These are phyloP conservation scores for Lycorma delicatula DNA, from an alignment of 1,140 invertebrate genomes.

Conservation along the genomic window DNA sequence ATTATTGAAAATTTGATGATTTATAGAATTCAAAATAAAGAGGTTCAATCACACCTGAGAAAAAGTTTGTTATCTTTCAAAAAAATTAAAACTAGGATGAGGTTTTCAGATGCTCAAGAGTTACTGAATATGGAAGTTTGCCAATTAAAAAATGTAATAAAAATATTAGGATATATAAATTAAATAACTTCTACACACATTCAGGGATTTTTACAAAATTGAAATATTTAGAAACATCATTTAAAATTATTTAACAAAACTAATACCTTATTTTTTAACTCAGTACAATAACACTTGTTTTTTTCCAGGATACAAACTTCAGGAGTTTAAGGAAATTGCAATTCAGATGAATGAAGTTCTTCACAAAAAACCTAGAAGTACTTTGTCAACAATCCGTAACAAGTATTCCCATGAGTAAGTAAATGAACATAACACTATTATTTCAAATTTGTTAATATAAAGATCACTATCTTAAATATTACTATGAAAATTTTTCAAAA, in stretches of 20 bases:
- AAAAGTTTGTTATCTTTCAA: no score
- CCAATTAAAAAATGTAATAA: not conserved
- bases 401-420: conserved; percentile 92
- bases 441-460: not conserved
- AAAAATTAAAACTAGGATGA: no score
- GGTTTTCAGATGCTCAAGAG: not conserved
- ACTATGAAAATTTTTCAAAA: not conserved
- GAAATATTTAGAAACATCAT: not conserved
- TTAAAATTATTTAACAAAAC: not conserved
- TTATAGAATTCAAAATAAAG: no score
- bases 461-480: not conserved
- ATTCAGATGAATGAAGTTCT: conserved; percentile 66
- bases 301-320: conserved; percentile 55
- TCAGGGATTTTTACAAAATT: not conserved
- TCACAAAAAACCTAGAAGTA: conserved; percentile 59
- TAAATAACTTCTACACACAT: not conserved
- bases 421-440: not conserved
- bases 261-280: not conserved
- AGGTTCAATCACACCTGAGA: no score
- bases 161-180: not conserved
- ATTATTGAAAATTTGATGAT: no score
- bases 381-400: conserved; percentile 74
- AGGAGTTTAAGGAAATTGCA: conserved; percentile 65
- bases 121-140: not conserved
- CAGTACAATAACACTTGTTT: conserved; percentile 15